Conservation (phyloP, 2,113 vertebrate species). For the Etheostoma spectabile region DNA sequence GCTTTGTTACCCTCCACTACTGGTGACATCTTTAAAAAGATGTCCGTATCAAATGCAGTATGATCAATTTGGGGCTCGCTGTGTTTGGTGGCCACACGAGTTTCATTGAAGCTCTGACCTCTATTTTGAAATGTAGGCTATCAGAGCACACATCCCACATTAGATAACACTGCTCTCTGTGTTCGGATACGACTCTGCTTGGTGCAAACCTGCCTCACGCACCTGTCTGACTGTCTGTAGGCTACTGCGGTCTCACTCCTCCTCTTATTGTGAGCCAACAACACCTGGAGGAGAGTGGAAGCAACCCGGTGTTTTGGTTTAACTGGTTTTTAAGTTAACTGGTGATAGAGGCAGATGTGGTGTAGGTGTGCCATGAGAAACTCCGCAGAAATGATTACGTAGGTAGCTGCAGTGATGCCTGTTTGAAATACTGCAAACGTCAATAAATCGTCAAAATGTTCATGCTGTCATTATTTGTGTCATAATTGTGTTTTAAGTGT, state of each 20-base stretch:
- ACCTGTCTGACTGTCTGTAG: slow-evolving; percentile 4
- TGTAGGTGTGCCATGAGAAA: no score
- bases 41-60: slow-evolving; percentile 9
- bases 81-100: neutral
- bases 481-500: no score
- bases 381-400: no score
- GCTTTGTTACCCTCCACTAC: neutral
- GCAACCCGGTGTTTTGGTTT: no score
- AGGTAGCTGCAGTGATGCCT: no score
- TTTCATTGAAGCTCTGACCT: slow-evolving; percentile 13
- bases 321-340: no score
- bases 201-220: slow-evolving; percentile 9
- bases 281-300: slow-evolving; percentile 43
- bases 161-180: neutral
- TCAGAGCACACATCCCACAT: neutral
- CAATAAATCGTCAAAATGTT: no score
- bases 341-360: no score
- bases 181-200: neutral
- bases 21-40: slow-evolving; percentile 38
- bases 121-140: slow-evolving; percentile 17
- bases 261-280: neutral
- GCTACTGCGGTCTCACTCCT: slow-evolving; percentile 1
- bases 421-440: no score
- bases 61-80: neutral
- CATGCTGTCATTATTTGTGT: no score